Evolutionary conservation across 2,888 invertebrate species (phyloP), one percentile per base, ranked within the genome.

Genomic region (Seira sanloemensis): DNA sequence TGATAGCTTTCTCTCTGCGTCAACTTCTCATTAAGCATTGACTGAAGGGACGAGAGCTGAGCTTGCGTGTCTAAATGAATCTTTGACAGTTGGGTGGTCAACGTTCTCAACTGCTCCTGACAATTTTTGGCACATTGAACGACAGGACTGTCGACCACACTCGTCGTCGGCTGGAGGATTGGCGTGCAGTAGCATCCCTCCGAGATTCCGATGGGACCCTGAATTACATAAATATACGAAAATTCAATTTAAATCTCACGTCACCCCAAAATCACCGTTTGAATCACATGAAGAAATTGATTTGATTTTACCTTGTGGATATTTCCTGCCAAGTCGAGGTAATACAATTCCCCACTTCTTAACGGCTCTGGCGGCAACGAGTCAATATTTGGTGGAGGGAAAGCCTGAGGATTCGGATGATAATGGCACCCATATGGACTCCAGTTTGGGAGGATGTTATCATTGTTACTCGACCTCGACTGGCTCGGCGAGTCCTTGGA

Each of bases 141-240:
- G 27, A 82, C 77, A 18, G 85, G 88, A 23, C 79, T 79, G 50
- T 86, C 86, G 21, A 86, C 73, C 1, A 78, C 78, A 18, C 76
- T 80, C 58, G 78, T 78, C 89, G 78, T 91, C 90, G 86, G 84
- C 27, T 86, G 85, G 18, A 98, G 95, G 91, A 97, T 95, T 0
- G 98, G 98, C 0, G 96, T 97, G 91, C 98, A 98, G 90, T 97
- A 97, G 91, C 97, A 97, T 0, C 96, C 96, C 91, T 97, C 96
- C 0, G 97, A 97, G 0, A 97, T 95, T 0, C 98, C 97, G n/a
- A 97, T 95, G 0, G 98, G 98, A 0, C 98, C 98, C 92, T 93
- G 23, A 37, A 69, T 54, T n/a, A 2, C 16, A 62, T 74, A 26
- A 86, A 18, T 5, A 26, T 23, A 50, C n/a, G 50, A 65, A 26